A percentile compares a stretch with the other conserved stretches of the same genome.
These are phyloP conservation scores for Eupleurogrammus muticus DNA, from an alignment of 2,797 vertebrate genomes.

Conservation along the genomic window DNA sequence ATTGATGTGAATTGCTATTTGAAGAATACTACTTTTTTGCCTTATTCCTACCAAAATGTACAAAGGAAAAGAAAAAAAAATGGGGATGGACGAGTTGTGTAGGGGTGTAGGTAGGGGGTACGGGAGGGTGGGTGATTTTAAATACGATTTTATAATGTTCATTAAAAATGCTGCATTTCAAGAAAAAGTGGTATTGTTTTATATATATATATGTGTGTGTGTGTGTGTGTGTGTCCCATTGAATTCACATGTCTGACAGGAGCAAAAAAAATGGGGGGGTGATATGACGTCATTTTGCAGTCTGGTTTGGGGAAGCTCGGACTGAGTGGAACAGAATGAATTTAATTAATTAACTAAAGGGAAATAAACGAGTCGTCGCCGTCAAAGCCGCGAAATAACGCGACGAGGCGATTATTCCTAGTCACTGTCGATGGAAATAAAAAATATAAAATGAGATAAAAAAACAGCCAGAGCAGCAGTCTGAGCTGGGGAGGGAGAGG, in stretches of 20 bases:
- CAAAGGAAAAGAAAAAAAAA: conserved; percentile 66
- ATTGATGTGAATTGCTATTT: conserved; percentile 79
- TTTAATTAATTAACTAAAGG: background rate
- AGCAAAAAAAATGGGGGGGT: conserved; percentile 25
- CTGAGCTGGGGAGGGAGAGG: conserved; percentile 56
- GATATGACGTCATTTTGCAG: conserved; percentile 87
- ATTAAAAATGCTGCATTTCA: conserved; percentile 88
- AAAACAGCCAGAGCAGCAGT: conserved; percentile 71
- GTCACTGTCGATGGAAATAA: conserved; percentile 64
- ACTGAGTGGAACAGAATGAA: conserved; percentile 1
- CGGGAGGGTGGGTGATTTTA: conserved; percentile 63
- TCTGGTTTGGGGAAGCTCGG: conserved; percentile 42
- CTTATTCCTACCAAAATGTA: conserved; percentile 87
- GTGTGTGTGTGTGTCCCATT: conserved; percentile 20
- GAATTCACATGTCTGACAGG: conserved; percentile 33
- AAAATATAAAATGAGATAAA: too few relatives aligned
- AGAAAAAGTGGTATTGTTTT: conserved; percentile 42
- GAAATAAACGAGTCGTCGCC: too few relatives aligned
- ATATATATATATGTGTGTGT: conserved; percentile 15
- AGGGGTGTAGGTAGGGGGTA: background rate
- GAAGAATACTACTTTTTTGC: conserved; percentile 78
- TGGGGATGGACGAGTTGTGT: conserved; percentile 8
- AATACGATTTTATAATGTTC: conserved; percentile 85
- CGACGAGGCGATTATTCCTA: conserved; percentile 56
- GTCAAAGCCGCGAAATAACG: conserved; percentile 19